These are phyloP conservation scores for Achroia grisella DNA, from an alignment of 1,140 invertebrate species.

Conservation along the genomic window DNA sequence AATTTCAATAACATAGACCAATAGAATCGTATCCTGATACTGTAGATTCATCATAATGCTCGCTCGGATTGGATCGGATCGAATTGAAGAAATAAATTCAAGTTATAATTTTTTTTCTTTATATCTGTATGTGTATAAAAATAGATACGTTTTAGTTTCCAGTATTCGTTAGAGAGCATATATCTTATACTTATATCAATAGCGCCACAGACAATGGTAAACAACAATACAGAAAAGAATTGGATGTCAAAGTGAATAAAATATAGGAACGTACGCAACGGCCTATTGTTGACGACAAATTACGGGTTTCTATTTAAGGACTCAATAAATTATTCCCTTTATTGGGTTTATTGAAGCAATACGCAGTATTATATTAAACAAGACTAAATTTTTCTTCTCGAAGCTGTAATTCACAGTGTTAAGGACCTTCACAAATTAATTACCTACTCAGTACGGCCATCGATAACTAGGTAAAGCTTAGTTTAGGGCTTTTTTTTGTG, in stretches of 20 bases:
- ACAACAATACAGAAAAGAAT: slow-evolving; percentile 28
- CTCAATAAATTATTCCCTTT: slow-evolving; percentile 29
- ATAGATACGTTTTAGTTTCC: too few species aligned
- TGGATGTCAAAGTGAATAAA: slow-evolving; percentile 31
- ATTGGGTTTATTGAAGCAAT: slow-evolving; percentile 8
- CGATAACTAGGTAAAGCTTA: slow-evolving; percentile 11
- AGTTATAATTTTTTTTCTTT: too few species aligned
- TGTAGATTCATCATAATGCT: too few species aligned
- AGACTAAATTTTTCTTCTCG: background rate
- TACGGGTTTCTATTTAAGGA: slow-evolving; percentile 35
- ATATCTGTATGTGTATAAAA: too few species aligned
- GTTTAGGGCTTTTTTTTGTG: slow-evolving; percentile 16
- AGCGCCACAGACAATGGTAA: slow-evolving; percentile 11
- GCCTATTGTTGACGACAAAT: slow-evolving; percentile 33
- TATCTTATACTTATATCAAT: too few species aligned
- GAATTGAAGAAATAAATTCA: too few species aligned
- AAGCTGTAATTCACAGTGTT: background rate
- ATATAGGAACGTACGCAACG: slow-evolving; percentile 20
- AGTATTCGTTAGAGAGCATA: too few species aligned
- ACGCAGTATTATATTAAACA: background rate
- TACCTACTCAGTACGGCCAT: slow-evolving; percentile 4
- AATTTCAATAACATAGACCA: too few species aligned
- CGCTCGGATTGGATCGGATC: too few species aligned
- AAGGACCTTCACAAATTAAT: slow-evolving; percentile 6
- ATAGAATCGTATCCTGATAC: too few species aligned